Conservation (phyloP, 64 coral and sea anemone genomes). For the Montipora sp. region DNA sequence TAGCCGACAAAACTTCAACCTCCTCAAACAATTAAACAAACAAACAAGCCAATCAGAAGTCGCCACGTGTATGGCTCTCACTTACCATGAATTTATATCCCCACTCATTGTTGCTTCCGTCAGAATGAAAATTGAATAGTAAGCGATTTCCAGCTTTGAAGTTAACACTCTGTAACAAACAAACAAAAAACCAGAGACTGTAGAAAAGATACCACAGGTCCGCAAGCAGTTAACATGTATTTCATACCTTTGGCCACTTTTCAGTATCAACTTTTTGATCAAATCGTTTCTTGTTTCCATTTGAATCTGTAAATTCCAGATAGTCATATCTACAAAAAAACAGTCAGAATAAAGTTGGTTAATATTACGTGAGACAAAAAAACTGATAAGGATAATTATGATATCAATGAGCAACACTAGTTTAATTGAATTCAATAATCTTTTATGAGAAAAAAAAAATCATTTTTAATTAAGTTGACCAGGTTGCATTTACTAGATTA, state of each 20-base stretch:
- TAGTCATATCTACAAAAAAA: conserved; percentile 83
- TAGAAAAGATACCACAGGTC: background rate
- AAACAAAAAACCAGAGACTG: background rate
- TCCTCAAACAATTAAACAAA: no score
- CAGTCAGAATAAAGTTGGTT: background rate
- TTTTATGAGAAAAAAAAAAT: no score
- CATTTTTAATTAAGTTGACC: no score
- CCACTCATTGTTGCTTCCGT: conserved; percentile 99
- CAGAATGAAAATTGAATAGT: conserved; percentile 94
- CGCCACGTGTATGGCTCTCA: no score
- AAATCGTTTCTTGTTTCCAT: conserved; percentile 95
- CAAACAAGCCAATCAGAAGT: no score
- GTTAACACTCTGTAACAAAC: conserved; percentile 61
- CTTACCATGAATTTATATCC: conserved; percentile 96
- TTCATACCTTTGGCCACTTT: conserved; percentile 89
- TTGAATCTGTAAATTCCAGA: conserved; percentile 97
- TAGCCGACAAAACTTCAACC: no score
- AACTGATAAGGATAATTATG: background rate
- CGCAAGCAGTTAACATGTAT: background rate
- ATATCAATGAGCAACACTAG: no score
- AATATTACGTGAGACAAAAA: background rate
- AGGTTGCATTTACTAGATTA: no score
- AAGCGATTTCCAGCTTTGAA: conserved; percentile 90
- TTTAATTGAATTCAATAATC: no score
- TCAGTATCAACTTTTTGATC: conserved; percentile 98